These are phyloP conservation scores for Scelioninae gen. 2 DNA, from an alignment of 2,888 invertebrate species.

Conservation along the genomic window DNA sequence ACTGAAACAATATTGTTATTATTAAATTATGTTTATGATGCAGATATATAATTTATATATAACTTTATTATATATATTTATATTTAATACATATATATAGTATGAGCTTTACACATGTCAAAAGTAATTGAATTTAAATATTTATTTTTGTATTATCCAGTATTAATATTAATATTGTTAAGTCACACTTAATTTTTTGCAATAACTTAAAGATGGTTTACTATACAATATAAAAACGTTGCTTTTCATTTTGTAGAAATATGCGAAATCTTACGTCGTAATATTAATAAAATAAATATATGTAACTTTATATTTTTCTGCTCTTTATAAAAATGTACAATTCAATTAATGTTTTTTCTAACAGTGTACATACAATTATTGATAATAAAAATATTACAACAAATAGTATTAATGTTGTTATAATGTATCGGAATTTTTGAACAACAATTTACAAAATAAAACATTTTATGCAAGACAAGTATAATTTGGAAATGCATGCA, in stretches of 20 bases:
- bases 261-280: slow-evolving; percentile 6
- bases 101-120: slow-evolving; percentile 52
- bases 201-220: not conserved
- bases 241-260: slow-evolving; percentile 35
- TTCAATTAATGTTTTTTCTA: not conserved
- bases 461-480: no score
- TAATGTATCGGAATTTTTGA: no score
- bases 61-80: slow-evolving; percentile 50
- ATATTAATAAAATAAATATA: slow-evolving; percentile 9
- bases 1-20: slow-evolving; percentile 46
- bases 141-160: slow-evolving; percentile 64
- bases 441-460: no score
- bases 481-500: no score
- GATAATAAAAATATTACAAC: no score
- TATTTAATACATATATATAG: slow-evolving; percentile 42
- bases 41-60: slow-evolving; percentile 52
- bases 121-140: slow-evolving; percentile 66
- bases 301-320: not conserved
- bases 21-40: slow-evolving; percentile 61
- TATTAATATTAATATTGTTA: slow-evolving; percentile 34
- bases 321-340: not conserved
- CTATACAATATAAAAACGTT: slow-evolving; percentile 12
- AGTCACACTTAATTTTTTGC: not conserved
- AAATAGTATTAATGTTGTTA: not conserved
- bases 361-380: not conserved